Conservation (phyloP, 1,140 invertebrate genomes). For the Pissodes strobi region DNA sequence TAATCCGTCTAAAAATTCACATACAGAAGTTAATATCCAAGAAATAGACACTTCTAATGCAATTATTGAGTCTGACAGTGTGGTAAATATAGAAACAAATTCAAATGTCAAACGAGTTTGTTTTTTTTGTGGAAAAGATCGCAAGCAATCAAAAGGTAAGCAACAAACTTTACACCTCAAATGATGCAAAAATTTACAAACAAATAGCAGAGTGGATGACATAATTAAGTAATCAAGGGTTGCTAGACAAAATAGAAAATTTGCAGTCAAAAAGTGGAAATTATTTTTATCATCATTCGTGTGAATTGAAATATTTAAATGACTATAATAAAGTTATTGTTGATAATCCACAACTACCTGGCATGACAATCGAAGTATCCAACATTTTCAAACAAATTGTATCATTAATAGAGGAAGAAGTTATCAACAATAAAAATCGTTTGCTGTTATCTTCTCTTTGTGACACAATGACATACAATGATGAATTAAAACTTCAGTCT, state of each 20-base stretch:
- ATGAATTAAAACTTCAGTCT: conserved; percentile 21
- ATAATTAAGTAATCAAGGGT: conserved; percentile 17
- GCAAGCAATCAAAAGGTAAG: conserved; percentile 9
- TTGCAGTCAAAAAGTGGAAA: conserved; percentile 18
- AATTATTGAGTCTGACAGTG: neutral
- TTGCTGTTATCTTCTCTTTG: conserved; percentile 15
- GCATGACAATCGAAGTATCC: conserved; percentile 12
- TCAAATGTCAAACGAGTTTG: conserved; percentile 5
- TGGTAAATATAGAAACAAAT: neutral
- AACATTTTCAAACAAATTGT: conserved; percentile 12
- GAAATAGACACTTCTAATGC: conserved; percentile 1
- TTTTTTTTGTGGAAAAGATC: conserved; percentile 9
- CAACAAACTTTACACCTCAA: conserved; percentile 14
- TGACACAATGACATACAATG: conserved; percentile 14
- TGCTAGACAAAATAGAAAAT: conserved; percentile 13
- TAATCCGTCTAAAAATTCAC: conserved; percentile 3
- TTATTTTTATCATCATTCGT: conserved; percentile 19
- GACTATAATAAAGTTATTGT: no score
- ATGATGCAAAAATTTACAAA: no score
- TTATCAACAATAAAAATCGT: conserved; percentile 7
- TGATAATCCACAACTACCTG: conserved; percentile 5
- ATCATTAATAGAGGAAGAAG: conserved; percentile 3
- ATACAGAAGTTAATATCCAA: conserved; percentile 22
- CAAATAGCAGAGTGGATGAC: conserved; percentile 10
- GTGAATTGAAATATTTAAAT: conserved; percentile 15